These are phyloP conservation scores for Pseudochaenichthys georgianus DNA, from an alignment of 2,797 vertebrate genomes.

Conservation along the genomic window DNA sequence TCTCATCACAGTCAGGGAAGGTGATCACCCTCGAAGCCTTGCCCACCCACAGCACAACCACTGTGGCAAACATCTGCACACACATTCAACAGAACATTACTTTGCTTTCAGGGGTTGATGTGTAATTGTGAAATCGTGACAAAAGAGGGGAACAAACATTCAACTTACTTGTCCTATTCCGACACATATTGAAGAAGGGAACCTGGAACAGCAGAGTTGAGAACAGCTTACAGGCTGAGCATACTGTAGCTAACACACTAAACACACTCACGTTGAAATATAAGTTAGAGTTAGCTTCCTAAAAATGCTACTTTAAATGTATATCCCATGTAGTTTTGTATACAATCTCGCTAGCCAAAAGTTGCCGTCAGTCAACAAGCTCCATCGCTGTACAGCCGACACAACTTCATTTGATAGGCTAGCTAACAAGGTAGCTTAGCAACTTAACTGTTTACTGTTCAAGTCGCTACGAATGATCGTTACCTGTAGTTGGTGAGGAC, in stretches of 20 bases:
- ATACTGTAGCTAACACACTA: neutral
- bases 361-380: constrained; percentile 30
- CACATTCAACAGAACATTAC: neutral
- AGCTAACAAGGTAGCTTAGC: constrained; percentile 51
- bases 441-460: neutral
- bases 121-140: neutral
- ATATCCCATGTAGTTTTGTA: neutral
- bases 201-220: constrained; percentile 81
- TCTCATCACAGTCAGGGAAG: constrained; percentile 92
- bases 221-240: constrained; percentile 4
- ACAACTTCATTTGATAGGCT: constrained; percentile 49
- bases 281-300: neutral
- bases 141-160: neutral
- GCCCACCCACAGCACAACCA: constrained; percentile 92
- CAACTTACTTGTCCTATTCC: constrained; percentile 94
- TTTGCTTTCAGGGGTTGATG: neutral
- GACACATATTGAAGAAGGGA: constrained; percentile 96
- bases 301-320: neutral
- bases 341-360: constrained; percentile 18
- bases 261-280: neutral
- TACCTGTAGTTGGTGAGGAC: constrained; percentile 95
- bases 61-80: constrained; percentile 93
- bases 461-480: constrained; percentile 18
- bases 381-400: neutral
- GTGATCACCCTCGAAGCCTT: constrained; percentile 91